Base-by-base conservation (phyloP, 2,888 invertebrate species). In the Apotomis betuletana region DNA sequence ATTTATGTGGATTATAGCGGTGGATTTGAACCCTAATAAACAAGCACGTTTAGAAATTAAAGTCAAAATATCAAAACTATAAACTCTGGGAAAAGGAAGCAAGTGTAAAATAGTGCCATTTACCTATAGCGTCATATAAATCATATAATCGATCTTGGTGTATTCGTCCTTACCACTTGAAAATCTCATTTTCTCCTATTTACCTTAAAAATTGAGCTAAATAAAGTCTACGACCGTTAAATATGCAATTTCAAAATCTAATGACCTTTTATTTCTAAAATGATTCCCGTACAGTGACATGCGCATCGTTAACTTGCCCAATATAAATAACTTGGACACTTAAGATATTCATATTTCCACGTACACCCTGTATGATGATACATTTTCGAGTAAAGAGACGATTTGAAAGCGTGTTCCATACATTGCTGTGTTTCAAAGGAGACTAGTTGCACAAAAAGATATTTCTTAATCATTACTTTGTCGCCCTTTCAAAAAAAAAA, bases 361-460 rank as follows among this genome's bases (percentile, higher is more conserved):
- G 57, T 81, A 83, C 83, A 77, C 79, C 80, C 81, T 81, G 78
- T 80, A 78, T 41, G 81, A 78, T 27, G 55, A 55, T 15, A 46
- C 46, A 15, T 27, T 44, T 27, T 15, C 27, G 44, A 41, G 54
- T 44, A 4, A n/a, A 55, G 13, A 15, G 27, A 12, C 41, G 15
- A 46, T 55, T 55, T 27, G 44, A 27, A 46, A 55, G 5, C 44
- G 41, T 55, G 13, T 9, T 4, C 6, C n/a, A 6, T 64, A 64
- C 64, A 54, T 64, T 64, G 64, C 54, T 64, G 64, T 15, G 10
- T n/a, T 36, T 55, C 41, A 5, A 41, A 6, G 5, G 41, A 41
- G 6, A 41, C 3, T 41, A 41, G 27, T 27, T 27, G 27, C 27
- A 27, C 27, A 38, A 38, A 52, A 13, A 3, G 0, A 52, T 1